Conservation (phyloP, 2,113 vertebrate genomes). For the Cairina moschata region DNA sequence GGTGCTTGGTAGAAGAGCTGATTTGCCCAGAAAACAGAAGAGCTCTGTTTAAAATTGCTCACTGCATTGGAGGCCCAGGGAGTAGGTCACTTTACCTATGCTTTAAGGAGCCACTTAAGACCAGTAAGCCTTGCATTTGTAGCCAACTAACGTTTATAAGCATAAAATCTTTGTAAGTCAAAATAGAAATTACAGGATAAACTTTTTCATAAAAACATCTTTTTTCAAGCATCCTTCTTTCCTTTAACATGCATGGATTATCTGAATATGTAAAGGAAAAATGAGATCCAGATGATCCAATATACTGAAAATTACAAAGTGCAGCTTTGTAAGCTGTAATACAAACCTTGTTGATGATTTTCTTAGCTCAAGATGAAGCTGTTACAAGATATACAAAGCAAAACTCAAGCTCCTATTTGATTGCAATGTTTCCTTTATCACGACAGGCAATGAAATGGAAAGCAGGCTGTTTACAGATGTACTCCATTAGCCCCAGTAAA, state of each 20-base stretch:
- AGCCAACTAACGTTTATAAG: not conserved
- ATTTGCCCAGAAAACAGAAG: not conserved
- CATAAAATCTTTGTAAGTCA: not conserved
- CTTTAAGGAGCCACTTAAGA: not conserved
- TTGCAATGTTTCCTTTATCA: not conserved
- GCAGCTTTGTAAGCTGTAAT: not conserved
- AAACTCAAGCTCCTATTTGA: not conserved
- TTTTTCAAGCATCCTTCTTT: not conserved
- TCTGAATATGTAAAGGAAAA: not conserved
- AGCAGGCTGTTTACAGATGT: not conserved
- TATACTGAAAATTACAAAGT: not conserved
- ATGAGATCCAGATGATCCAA: not conserved
- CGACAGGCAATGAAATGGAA: not conserved
- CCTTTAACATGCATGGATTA: not conserved
- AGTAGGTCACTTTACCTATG: not conserved
- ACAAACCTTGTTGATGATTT: not conserved
- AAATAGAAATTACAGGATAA: not conserved
- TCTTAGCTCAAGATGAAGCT: not conserved
- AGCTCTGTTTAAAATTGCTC: not conserved
- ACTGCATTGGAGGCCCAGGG: not conserved
- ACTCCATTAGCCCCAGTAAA: not conserved
- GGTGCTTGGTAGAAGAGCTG: not conserved
- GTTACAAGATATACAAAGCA: not conserved
- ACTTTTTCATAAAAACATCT: not conserved
- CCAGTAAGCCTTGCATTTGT: not conserved